Evolutionary conservation across 2,888 invertebrate genomes (phyloP).

Genomic region (Heterodera filipjevi): DNA sequence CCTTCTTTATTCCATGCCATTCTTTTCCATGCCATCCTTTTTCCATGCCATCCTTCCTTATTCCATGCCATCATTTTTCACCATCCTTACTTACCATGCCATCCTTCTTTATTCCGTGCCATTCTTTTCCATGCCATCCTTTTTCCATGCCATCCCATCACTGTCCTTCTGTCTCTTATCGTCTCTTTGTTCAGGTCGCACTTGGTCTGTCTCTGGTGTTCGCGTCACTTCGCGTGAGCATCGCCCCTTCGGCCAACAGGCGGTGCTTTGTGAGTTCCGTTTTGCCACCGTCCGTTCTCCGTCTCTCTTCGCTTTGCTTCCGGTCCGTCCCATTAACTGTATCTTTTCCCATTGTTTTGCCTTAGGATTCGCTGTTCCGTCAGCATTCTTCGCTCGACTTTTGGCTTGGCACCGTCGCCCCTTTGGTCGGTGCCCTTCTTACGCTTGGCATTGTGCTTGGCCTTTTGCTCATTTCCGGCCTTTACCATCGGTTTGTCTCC

Average conservation of each 20-base stretch:
- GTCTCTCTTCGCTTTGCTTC: slow-evolving; percentile 53
- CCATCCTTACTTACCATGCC: neutral
- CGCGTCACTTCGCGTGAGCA: slow-evolving; percentile 49
- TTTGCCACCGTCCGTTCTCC: slow-evolving; percentile 26
- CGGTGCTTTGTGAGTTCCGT: slow-evolving; percentile 55
- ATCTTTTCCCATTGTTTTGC: neutral
- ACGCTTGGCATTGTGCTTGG: slow-evolving; percentile 41
- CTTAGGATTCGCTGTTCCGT: slow-evolving; percentile 51
- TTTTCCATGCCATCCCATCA: neutral
- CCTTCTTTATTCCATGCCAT: too few relatives aligned
- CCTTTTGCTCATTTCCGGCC: slow-evolving; percentile 46
- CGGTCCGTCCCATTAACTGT: slow-evolving; percentile 40
- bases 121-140: too few relatives aligned
- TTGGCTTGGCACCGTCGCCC: slow-evolving; percentile 44
- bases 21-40: neutral
- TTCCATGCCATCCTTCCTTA: neutral
- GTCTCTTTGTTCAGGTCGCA: slow-evolving; percentile 53
- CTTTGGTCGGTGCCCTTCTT: slow-evolving; percentile 54
- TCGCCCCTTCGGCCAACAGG: slow-evolving; percentile 50
- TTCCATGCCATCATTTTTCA: neutral
- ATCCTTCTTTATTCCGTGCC: too few relatives aligned
- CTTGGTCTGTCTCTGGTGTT: slow-evolving; percentile 61
- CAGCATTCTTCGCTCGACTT: slow-evolving; percentile 39
- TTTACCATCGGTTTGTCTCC: neutral
- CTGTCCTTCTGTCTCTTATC: slow-evolving; percentile 56